Conservation (phyloP, 2,113 vertebrate species). For the Melanocharis versteri region DNA sequence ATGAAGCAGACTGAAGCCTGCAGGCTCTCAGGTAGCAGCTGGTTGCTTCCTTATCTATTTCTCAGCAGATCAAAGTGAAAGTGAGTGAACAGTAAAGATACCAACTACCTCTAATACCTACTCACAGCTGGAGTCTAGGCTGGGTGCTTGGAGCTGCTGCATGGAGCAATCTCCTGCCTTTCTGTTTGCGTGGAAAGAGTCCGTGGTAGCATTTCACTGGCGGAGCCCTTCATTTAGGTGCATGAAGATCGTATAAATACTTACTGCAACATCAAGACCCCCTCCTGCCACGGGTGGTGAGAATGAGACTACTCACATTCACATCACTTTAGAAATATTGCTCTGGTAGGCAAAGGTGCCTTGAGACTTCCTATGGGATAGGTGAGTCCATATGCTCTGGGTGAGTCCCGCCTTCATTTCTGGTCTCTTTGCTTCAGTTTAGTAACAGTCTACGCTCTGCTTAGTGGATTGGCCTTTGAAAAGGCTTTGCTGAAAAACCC, state of each 20-base stretch:
- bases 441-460: neutral
- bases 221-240: neutral
- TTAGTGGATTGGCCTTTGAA: neutral
- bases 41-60: neutral
- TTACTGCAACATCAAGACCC: neutral
- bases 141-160: neutral
- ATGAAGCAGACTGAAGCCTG: neutral
- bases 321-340: neutral
- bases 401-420: neutral
- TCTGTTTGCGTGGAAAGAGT: neutral
- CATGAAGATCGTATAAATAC: neutral
- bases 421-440: neutral
- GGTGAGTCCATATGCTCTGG: neutral
- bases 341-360: neutral
- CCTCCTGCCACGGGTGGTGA: neutral
- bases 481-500: neutral
- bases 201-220: neutral
- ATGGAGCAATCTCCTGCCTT: neutral
- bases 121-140: neutral
- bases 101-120: neutral
- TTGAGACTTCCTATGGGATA: neutral
- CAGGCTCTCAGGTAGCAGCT: neutral
- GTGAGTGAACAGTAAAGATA: neutral
- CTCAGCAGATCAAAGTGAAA: neutral
- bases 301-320: neutral